Evolutionary conservation across 2,797 vertebrate species (phyloP).

Genomic region (Tolypeutes matacus): DNA sequence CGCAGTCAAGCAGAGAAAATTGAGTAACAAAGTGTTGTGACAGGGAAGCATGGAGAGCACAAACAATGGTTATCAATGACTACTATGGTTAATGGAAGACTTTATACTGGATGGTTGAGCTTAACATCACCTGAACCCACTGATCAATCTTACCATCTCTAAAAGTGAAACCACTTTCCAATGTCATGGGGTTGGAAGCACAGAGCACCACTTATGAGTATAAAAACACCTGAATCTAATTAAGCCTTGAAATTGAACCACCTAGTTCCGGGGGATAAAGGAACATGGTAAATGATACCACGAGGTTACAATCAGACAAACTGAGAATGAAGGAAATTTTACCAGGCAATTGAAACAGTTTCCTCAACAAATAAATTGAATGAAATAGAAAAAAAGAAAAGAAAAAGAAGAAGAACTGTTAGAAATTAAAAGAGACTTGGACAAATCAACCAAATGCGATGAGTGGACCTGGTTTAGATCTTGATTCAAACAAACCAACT

Average conservation of each 20-base stretch:
- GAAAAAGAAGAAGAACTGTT: neutral
- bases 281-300: slow-evolving; percentile 13
- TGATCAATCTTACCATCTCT: neutral
- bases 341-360: neutral
- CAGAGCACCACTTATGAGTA: neutral
- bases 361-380: neutral
- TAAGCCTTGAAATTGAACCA: neutral
- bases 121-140: neutral
- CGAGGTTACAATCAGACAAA: neutral
- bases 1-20: neutral
- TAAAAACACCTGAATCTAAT: neutral
- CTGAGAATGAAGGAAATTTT: slow-evolving; percentile 22
- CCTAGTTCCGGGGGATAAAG: neutral
- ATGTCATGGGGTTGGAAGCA: neutral
- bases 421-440: neutral
- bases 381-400: neutral
- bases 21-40: neutral
- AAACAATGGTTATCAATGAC: neutral
- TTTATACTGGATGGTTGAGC: neutral
- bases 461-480: neutral
- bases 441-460: neutral
- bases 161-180: neutral
- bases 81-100: neutral
- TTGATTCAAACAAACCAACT: slow-evolving; percentile 10
- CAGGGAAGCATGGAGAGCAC: neutral